Conservation (phyloP, 37 sponge, comb jelly and placozoan genomes). For the Spongilla lacustris region DNA sequence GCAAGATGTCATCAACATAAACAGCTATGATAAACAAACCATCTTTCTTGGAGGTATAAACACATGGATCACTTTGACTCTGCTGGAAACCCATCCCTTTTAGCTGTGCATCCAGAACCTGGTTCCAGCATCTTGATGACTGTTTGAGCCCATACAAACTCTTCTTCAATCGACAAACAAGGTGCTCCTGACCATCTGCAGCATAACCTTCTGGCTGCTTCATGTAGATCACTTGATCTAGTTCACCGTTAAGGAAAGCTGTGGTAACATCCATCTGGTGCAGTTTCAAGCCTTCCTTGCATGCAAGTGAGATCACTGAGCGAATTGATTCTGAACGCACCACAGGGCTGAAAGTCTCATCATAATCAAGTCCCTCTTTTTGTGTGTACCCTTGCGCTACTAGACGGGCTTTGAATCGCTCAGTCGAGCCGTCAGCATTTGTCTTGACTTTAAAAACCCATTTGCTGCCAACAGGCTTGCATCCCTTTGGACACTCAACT, state of each 20-base stretch:
- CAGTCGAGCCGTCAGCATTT: slow-evolving; percentile 47
- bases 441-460: slow-evolving; percentile 63
- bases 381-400: slow-evolving; percentile 68
- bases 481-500: slow-evolving; percentile 42
- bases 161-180: slow-evolving; percentile 63
- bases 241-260: slow-evolving; percentile 58
- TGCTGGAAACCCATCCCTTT: slow-evolving; percentile 53
- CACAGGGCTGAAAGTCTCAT: slow-evolving; percentile 74
- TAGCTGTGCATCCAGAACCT: slow-evolving; percentile 50
- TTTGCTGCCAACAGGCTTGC: slow-evolving; percentile 60
- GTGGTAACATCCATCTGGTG: slow-evolving; percentile 73
- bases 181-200: slow-evolving; percentile 55
- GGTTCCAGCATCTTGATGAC: slow-evolving; percentile 67
- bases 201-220: slow-evolving; percentile 71
- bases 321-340: slow-evolving; percentile 56
- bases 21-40: slow-evolving; percentile 38
- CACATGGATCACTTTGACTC: slow-evolving; percentile 63
- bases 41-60: slow-evolving; percentile 21
- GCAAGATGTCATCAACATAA: slow-evolving; percentile 59
- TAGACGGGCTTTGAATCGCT: slow-evolving; percentile 54
- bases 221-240: slow-evolving; percentile 71
- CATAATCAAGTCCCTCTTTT: slow-evolving; percentile 52
- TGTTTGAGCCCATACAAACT: slow-evolving; percentile 78
- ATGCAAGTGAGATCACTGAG: slow-evolving; percentile 53
- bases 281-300: slow-evolving; percentile 47